phyloP scores from a whole-genome alignment of 2,113 vertebrate genomes.

The Plecturocebus donacophilus region DNA sequence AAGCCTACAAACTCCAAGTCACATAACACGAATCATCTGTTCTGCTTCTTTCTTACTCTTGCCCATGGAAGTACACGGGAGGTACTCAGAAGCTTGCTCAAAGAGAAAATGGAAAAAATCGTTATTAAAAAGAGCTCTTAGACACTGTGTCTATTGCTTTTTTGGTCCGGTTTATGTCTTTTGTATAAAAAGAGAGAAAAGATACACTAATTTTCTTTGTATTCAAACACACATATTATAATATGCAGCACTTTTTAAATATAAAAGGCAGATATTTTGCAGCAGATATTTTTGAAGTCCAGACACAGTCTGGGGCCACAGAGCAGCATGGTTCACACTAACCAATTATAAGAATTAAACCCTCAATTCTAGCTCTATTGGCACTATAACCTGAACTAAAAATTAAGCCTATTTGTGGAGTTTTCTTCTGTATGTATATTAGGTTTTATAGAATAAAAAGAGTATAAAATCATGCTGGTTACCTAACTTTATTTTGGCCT shows the following conservation, averaged over 20 bases:
- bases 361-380: not conserved
- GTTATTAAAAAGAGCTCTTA: conserved; percentile 8
- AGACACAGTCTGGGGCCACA: not conserved
- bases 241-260: not conserved
- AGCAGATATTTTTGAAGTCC: not conserved
- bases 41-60: conserved; percentile 27
- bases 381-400: conserved; percentile 3
- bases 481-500: not conserved
- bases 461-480: not conserved
- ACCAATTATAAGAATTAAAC: not conserved
- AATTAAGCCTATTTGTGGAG: not conserved
- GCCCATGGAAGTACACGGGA: not conserved
- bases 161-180: not conserved
- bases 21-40: not conserved
- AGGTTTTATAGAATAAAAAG: not conserved
- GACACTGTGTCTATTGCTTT: not conserved
- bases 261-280: not conserved
- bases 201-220: not conserved
- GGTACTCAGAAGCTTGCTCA: not conserved
- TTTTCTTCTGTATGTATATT: not conserved
- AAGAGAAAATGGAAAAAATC: not conserved
- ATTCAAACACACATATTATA: not conserved
- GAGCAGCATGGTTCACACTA: not conserved
- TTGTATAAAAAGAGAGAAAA: not conserved
- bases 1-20: conserved; percentile 17